Percentiles rank a stretch among this genome's conserved stretches.
Evolutionary conservation across 2,888 invertebrate species (phyloP).

Genomic region (Teleogryllus oceanicus): DNA sequence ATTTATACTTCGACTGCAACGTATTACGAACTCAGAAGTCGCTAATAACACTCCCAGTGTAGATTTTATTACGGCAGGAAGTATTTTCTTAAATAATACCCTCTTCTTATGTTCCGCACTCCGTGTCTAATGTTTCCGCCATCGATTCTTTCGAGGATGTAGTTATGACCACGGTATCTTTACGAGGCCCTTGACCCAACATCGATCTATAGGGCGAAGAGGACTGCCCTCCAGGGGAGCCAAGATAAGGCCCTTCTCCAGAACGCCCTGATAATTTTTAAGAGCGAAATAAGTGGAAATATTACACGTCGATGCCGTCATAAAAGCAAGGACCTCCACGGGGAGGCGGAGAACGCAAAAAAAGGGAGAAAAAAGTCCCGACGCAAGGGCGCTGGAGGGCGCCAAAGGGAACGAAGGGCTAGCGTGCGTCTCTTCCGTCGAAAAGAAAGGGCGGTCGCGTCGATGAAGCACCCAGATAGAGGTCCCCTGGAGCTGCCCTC

Average conservation of each 20-base stretch:
- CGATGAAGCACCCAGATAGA: neutral
- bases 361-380: neutral
- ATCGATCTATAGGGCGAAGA: neutral
- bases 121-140: neutral
- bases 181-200: neutral
- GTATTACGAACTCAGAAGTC: too few species aligned
- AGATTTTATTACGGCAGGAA: neutral
- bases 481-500: neutral
- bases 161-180: neutral
- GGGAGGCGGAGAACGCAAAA: neutral
- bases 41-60: too few species aligned
- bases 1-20: too few species aligned
- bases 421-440: neutral
- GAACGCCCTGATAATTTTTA: constrained; percentile 2
- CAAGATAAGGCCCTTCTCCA: neutral
- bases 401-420: neutral
- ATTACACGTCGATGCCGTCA: constrained; percentile 18
- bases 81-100: neutral
- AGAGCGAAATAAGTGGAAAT: neutral
- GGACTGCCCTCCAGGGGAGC: neutral
- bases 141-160: neutral
- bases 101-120: neutral
- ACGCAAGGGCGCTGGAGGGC: neutral
- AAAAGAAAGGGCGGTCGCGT: neutral
- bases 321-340: neutral